Evolutionary conservation across 1,140 invertebrate species (phyloP).

Genomic region (Drosophila jambulina): DNA sequence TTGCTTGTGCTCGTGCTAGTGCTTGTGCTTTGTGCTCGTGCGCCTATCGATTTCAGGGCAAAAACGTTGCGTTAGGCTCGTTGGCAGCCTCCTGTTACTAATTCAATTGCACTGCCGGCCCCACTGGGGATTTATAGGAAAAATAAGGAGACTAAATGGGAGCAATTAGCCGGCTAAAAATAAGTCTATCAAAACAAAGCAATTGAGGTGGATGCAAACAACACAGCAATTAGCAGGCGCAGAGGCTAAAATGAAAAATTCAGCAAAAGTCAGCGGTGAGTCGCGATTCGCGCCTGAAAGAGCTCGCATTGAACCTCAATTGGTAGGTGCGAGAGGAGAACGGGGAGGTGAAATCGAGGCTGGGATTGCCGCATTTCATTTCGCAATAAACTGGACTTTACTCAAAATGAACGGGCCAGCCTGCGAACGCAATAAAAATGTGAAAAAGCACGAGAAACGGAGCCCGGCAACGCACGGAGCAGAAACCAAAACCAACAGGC

Average conservation of each 20-base stretch:
- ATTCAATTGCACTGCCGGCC: slow-evolving; percentile 44
- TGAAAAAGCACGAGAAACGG: slow-evolving; percentile 10
- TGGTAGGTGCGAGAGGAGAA: not conserved
- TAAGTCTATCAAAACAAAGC: slow-evolving; percentile 28
- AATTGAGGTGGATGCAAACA: slow-evolving; percentile 19
- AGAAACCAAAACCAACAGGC: slow-evolving; percentile 48
- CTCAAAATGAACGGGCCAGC: slow-evolving; percentile 36
- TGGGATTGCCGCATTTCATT: slow-evolving; percentile 55
- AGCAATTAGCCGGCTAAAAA: slow-evolving; percentile 38
- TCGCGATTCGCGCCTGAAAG: slow-evolving; percentile 6
- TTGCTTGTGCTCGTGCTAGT: slow-evolving; percentile 2
- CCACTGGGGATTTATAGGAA: slow-evolving; percentile 29
- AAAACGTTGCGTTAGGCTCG: slow-evolving; percentile 25
- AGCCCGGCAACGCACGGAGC: slow-evolving; percentile 6
- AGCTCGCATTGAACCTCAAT: slow-evolving; percentile 15
- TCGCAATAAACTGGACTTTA: slow-evolving; percentile 67
- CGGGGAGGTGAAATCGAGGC: slow-evolving; percentile 1
- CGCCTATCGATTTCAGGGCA: slow-evolving; percentile 42
- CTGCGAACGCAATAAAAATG: slow-evolving; percentile 63
- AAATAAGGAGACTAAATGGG: slow-evolving; percentile 10
- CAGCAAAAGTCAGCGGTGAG: slow-evolving; percentile 13
- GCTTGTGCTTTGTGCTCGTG: slow-evolving; percentile 8
- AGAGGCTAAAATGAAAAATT: not conserved
- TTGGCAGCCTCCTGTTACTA: slow-evolving; percentile 33
- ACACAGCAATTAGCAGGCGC: slow-evolving; percentile 25